A percentile compares a stretch with the other conserved stretches of the same genome.
phyloP scores from a whole-genome alignment of 2,888 invertebrate genomes.

The Scaeva pyrastri region DNA sequence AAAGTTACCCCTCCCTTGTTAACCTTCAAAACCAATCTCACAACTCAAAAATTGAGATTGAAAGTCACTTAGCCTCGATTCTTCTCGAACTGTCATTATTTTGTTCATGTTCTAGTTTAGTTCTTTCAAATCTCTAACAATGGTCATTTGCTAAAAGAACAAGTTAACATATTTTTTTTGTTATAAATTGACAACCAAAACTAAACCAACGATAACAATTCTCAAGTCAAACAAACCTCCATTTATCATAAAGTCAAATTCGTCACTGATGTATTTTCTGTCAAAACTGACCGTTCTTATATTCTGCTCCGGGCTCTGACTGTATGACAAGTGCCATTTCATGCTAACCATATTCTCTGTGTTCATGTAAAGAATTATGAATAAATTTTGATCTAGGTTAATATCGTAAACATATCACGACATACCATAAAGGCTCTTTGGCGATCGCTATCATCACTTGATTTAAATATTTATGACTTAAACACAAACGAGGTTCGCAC shows the following conservation, averaged over 20 bases:
- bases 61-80: no score
- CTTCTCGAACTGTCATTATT: not conserved
- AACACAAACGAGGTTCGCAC: not conserved
- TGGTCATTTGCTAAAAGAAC: not conserved
- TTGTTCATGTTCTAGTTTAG: not conserved
- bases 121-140: not conserved
- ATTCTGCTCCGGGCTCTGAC: slow-evolving; percentile 6
- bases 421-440: slow-evolving; percentile 1
- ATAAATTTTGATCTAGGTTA: slow-evolving; percentile 51
- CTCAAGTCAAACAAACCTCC: not conserved
- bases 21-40: no score
- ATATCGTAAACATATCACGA: slow-evolving; percentile 72
- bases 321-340: slow-evolving; percentile 21
- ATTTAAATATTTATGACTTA: slow-evolving; percentile 69
- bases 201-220: not conserved
- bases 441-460: slow-evolving; percentile 67
- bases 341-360: no score
- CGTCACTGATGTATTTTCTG: not conserved
- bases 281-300: not conserved
- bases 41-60: no score
- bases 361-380: slow-evolving; percentile 31
- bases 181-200: not conserved
- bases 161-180: no score
- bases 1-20: no score
- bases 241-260: slow-evolving; percentile 14